Percentiles rank a stretch among this genome's conserved stretches.
Conservation (phyloP, 1,140 invertebrate species). For the Pseudobourletiella spinata region DNA sequence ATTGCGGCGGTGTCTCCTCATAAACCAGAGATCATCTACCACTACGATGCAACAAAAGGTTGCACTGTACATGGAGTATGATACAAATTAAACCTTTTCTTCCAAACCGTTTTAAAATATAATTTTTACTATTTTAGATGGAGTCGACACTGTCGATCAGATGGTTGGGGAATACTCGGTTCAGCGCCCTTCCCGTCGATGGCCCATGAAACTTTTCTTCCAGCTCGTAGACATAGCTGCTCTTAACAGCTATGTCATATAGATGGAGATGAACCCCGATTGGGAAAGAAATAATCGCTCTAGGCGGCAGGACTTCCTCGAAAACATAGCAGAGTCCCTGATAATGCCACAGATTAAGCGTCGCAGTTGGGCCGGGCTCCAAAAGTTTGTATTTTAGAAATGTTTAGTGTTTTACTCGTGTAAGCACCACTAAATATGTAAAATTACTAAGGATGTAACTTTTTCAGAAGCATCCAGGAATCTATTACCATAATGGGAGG, state of each 20-base stretch:
- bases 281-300: neutral
- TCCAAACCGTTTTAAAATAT: too few relatives aligned
- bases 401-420: too few relatives aligned
- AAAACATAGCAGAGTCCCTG: neutral
- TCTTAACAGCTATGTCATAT: neutral
- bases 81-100: neutral
- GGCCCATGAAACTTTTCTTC: conserved; percentile 1
- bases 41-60: conserved; percentile 44
- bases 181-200: neutral
- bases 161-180: neutral
- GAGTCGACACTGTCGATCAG: conserved; percentile 13
- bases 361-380: neutral
- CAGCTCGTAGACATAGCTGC: neutral
- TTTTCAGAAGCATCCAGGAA: too few relatives aligned
- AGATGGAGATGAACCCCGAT: neutral
- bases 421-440: too few relatives aligned
- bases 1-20: neutral
- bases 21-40: conserved; percentile 42
- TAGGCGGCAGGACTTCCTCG: neutral
- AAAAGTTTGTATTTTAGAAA: too few relatives aligned
- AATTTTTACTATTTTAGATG: conserved; percentile 1
- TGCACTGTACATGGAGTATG: conserved; percentile 41
- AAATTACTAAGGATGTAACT: too few relatives aligned
- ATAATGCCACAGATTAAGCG: neutral
- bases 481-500: too few relatives aligned